Evolutionary conservation across 2,797 vertebrate species (phyloP).

Genomic region (Megaceryle alcyon): DNA sequence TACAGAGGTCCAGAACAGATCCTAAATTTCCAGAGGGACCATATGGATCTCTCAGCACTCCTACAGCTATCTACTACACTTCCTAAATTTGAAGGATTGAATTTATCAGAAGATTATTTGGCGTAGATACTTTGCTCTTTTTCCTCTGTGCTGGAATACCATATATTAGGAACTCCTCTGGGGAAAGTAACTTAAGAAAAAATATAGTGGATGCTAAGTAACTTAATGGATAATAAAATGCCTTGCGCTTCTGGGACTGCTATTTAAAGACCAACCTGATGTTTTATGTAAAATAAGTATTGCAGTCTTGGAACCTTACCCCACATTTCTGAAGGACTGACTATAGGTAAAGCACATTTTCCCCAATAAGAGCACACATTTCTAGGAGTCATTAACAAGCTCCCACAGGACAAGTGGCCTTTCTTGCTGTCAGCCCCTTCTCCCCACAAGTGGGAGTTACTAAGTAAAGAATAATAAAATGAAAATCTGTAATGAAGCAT

Average conservation of each 20-base stretch:
- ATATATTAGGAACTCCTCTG: conserved; percentile 65
- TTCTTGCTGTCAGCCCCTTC: background rate
- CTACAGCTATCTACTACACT: background rate
- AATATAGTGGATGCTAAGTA: conserved; percentile 72
- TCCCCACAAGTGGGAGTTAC: background rate
- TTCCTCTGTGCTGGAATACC: conserved; percentile 48
- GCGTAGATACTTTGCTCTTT: conserved; percentile 48
- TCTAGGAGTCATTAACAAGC: conserved; percentile 27
- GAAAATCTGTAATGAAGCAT: background rate
- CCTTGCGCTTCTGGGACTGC: conserved; percentile 72
- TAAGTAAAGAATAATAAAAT: background rate
- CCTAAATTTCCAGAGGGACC: background rate
- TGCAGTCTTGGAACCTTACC: conserved; percentile 67
- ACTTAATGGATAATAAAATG: conserved; percentile 82
- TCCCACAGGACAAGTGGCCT: conserved; percentile 37
- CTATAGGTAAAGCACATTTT: conserved; percentile 58
- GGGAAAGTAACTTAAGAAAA: conserved; percentile 71
- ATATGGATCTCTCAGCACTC: background rate
- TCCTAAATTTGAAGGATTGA: conserved; percentile 22
- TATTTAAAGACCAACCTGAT: conserved; percentile 78
- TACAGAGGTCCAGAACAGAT: background rate
- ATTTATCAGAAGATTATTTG: conserved; percentile 26
- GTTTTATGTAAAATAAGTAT: conserved; percentile 78
- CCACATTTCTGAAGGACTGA: conserved; percentile 62
- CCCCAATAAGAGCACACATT: conserved; percentile 42